Base-by-base conservation (phyloP, 2,113 vertebrate genomes). In the Crotalus helleri region DNA sequence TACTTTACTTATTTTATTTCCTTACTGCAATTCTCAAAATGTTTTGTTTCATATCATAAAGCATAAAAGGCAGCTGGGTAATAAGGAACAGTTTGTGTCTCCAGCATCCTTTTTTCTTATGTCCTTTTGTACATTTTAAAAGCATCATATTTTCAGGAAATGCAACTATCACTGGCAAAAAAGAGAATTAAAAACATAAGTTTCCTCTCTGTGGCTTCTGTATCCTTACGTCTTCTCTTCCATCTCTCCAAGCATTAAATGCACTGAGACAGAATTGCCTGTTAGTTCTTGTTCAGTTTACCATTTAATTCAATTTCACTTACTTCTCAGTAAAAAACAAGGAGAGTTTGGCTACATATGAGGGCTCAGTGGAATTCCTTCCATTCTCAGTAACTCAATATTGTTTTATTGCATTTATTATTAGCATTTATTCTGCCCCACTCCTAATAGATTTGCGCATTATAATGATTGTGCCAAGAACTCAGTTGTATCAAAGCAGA, bases 111-210 rank as follows among this genome's bases (percentile, higher is more conserved):
- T 74, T 88, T 26, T n/a, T 44, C 51, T 26, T 92, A 69, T 89
- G 86, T 88, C n/a, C 33, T 55, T 88, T 74, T 55, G 59, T 53
- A 53, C 49, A 53, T 44, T 74, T 55, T 92, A 46, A 88, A 92
- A 81, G 59, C 49, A 89, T 88, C 51, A 23, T 92, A 89, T 88
- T 92, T 92, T 53, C 61, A 74, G 33, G 33, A 92, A 89, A 64
- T 55, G 74, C 51, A 74, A 88, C n/a, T 74, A 51, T 61, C 85
- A 46, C 33, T 88, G 91, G 85, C 91, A 92, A 51, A 49, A 51
- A 51, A 57, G 13, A 49, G 85, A 92, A 92, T 92, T 92, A 87
- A 64, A 92, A 33, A 29, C 61, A 55, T 89, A 88, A 74, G 88
- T 92, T 69, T 92, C 51, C 59, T 92, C 55, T 46, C 59, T 21